A percentile compares a stretch with the other conserved stretches of the same genome.
phyloP scores from a whole-genome alignment of 1,140 invertebrate species.

The Melitaea cinxia region DNA sequence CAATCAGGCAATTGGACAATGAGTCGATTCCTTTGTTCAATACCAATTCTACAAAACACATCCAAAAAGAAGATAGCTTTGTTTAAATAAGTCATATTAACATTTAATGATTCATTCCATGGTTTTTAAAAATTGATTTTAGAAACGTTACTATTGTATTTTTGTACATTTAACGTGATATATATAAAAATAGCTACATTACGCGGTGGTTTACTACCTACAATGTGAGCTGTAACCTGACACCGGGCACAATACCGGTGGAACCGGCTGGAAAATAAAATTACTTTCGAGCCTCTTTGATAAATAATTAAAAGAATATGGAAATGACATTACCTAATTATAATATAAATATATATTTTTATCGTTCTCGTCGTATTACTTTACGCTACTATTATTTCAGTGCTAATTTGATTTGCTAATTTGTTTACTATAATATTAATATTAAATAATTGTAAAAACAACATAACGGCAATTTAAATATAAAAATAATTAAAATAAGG shows the following conservation, averaged over 20 bases:
- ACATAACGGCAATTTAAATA: too few species aligned
- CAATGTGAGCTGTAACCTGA: conserved; percentile 31
- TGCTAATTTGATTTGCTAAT: too few species aligned
- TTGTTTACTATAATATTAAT: too few species aligned
- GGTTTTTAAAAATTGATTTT: background rate
- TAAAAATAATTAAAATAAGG: too few species aligned
- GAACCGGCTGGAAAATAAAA: conserved; percentile 44
- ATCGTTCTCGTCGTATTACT: too few species aligned
- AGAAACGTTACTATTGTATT: background rate
- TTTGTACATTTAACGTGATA: background rate
- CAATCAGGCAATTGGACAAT: background rate
- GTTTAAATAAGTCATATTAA: too few species aligned
- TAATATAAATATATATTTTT: background rate
- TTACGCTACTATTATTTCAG: too few species aligned
- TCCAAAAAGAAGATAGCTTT: too few species aligned
- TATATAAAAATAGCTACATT: conserved; percentile 20
- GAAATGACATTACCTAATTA: conserved; percentile 16
- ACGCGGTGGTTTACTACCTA: conserved; percentile 19
- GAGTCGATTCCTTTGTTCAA: background rate
- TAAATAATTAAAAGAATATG: conserved; percentile 31
- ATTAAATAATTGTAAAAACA: too few species aligned
- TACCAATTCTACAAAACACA: too few species aligned
- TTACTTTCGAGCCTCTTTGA: conserved; percentile 17
- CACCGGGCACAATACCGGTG: conserved; percentile 37
- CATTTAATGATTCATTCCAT: too few species aligned